Conservation (phyloP, 2,888 invertebrate species). For the Hirtodrosophila alboralis region DNA sequence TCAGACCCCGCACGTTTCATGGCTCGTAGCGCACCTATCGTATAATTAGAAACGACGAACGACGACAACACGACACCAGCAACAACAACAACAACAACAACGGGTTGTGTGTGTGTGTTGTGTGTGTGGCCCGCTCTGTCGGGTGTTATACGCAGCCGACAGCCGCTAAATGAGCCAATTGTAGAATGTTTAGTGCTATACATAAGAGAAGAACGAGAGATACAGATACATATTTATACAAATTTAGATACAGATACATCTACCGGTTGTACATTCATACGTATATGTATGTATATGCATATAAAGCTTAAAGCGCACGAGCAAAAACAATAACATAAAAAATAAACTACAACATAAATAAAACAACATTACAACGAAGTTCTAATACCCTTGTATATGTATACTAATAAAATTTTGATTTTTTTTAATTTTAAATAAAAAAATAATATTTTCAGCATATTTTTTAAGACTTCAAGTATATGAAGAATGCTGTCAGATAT, state of each 20-base stretch:
- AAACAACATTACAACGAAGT: constrained; percentile 4
- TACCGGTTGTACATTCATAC: constrained; percentile 8
- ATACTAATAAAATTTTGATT: too few relatives aligned
- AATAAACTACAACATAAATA: constrained; percentile 10
- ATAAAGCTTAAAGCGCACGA: constrained; percentile 39
- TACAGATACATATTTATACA: constrained; percentile 31
- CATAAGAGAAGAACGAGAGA: constrained; percentile 42
- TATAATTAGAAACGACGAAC: constrained; percentile 75
- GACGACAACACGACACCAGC: constrained; percentile 56
- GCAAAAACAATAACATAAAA: constrained; percentile 35
- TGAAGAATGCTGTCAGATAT: too few relatives aligned
- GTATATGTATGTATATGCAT: too few relatives aligned
- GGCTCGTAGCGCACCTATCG: constrained; percentile 79
- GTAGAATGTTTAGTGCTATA: constrained; percentile 58
- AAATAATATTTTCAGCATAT: too few relatives aligned
- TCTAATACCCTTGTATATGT: neutral
- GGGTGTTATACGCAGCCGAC: constrained; percentile 60
- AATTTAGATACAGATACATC: constrained; percentile 4
- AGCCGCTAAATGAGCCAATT: constrained; percentile 69
- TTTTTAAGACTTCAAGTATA: too few relatives aligned
- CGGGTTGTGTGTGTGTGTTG: constrained; percentile 8
- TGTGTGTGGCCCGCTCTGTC: constrained; percentile 23
- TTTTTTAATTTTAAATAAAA: too few relatives aligned
- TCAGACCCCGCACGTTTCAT: constrained; percentile 79
- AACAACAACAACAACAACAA: constrained; percentile 30